These are phyloP conservation scores for Muscicapa comitata DNA, from an alignment of 2,797 vertebrate species.

Conservation along the genomic window DNA sequence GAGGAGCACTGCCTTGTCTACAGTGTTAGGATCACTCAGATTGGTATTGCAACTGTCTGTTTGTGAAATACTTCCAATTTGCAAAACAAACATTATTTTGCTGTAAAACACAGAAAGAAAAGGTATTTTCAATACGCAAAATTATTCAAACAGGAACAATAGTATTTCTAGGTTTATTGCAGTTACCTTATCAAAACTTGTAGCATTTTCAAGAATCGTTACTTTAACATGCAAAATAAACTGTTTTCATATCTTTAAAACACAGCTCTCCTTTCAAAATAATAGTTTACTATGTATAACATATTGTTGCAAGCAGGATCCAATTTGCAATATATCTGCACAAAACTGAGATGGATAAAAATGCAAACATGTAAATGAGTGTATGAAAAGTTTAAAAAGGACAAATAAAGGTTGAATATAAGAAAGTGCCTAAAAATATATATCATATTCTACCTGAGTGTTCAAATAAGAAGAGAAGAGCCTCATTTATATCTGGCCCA, in stretches of 20 bases:
- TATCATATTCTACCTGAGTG: background rate
- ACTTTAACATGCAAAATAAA: background rate
- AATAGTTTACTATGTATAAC: background rate
- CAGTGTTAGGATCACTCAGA: slow-evolving; percentile 86
- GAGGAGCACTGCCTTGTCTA: slow-evolving; percentile 93
- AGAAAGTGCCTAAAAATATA: background rate
- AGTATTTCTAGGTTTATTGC: background rate
- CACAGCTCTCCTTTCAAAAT: background rate
- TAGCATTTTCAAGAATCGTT: background rate
- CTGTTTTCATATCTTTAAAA: background rate
- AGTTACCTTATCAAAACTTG: background rate
- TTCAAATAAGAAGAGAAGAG: background rate
- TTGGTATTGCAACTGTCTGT: slow-evolving; percentile 96
- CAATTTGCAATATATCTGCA: background rate
- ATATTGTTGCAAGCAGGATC: background rate
- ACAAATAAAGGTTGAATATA: background rate
- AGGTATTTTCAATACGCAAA: background rate
- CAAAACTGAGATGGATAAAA: background rate
- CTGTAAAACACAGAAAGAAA: slow-evolving; percentile 72
- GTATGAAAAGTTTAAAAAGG: background rate
- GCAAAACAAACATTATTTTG: slow-evolving; percentile 99
- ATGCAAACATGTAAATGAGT: background rate
- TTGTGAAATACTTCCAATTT: slow-evolving; percentile 93
- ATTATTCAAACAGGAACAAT: background rate
- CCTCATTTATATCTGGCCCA: background rate